phyloP scores from a whole-genome alignment of 2,888 invertebrate species.

The Endomychus coccineus region DNA sequence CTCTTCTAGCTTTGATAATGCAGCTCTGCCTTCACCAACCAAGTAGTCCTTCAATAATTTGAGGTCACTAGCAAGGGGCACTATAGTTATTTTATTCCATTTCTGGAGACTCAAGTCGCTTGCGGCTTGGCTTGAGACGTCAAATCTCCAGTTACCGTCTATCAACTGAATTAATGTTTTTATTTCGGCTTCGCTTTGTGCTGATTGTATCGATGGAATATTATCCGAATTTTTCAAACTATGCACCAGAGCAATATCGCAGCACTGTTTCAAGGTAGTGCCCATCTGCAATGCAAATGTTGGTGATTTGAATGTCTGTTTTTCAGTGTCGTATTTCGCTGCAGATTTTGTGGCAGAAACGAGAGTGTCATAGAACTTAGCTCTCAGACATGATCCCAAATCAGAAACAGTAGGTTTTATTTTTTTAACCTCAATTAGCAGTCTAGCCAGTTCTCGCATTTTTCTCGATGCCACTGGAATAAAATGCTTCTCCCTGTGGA shows the following conservation, averaged over 20 bases:
- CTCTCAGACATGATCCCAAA: conserved; percentile 14
- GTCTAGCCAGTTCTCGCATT: conserved; percentile 16
- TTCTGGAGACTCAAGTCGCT: conserved; percentile 16
- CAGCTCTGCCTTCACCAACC: conserved; percentile 8
- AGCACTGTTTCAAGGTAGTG: conserved; percentile 12
- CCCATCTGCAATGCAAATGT: conserved; percentile 13
- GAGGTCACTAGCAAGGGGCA: conserved; percentile 22
- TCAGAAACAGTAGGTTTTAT: conserved; percentile 5
- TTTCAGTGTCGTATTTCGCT: conserved; percentile 14
- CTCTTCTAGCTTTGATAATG: conserved; percentile 7
- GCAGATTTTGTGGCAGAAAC: conserved; percentile 20
- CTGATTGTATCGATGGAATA: background rate
- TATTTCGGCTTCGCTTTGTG: conserved; percentile 4
- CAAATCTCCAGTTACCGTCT: conserved; percentile 11
- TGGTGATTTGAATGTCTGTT: conserved; percentile 4
- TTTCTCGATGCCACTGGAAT: conserved; percentile 13
- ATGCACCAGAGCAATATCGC: conserved; percentile 10
- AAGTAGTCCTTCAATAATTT: conserved; percentile 20
- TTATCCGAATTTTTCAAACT: conserved; percentile 4
- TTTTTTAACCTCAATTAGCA: conserved; percentile 10
- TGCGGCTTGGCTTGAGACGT: conserved; percentile 7
- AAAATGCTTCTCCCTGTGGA: conserved; percentile 14
- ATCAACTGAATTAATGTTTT: conserved; percentile 6
- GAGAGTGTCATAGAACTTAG: conserved; percentile 18
- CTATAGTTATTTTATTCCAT: conserved; percentile 20